Evolutionary conservation across 1,140 invertebrate genomes (phyloP), one percentile per base, ranked within the genome.

Genomic region (Anastrepha obliqua): DNA sequence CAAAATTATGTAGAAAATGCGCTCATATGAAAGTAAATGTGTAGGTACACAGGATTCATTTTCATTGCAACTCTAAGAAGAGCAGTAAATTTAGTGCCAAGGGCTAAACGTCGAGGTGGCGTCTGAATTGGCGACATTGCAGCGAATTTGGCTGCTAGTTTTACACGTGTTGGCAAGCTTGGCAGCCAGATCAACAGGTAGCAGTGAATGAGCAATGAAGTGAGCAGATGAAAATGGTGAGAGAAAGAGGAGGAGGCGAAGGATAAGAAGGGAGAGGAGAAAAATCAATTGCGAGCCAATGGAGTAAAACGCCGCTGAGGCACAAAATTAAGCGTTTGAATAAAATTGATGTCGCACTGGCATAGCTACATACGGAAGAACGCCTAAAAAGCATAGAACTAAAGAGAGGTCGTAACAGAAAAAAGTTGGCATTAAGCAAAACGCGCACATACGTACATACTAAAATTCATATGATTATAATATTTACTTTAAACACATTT

Each of bases 51-150:
- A 81, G 7, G 51, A 20, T 20, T 44, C 9, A 20, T 81, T 58
- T 13, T 55, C 44, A 42, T 81, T 51, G 47, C 8, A 74, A 42
- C n/a, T 20, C 51, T n/a, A 81, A 20, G n/a, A 55, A 81, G 55
- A 51, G 17, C 74, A 13, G 47, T 55, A 55, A 81, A 81, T 81
- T 81, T 55, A 55, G 47, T 20, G 74, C 74, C 74, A 58, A 55
- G 55, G 47, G 47, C 47, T 58, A 81, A 55, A 58, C 44, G 74
- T n/a, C 44, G n/a, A 81, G 74, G 74, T 13, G 47, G 47, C 20
- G 74, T 44, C 74, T 81, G 47, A 55, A 81, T 81, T 81, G 74
- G 74, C 44, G 74, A 51, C 74, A 81, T 51, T 81, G 17, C 17
- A 81, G 17, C 9, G 74, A 81, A 55, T 81, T 55, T 51, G 44